These are phyloP conservation scores for Ganaspis brasiliensis DNA, from an alignment of 2,888 invertebrate species.

Conservation along the genomic window DNA sequence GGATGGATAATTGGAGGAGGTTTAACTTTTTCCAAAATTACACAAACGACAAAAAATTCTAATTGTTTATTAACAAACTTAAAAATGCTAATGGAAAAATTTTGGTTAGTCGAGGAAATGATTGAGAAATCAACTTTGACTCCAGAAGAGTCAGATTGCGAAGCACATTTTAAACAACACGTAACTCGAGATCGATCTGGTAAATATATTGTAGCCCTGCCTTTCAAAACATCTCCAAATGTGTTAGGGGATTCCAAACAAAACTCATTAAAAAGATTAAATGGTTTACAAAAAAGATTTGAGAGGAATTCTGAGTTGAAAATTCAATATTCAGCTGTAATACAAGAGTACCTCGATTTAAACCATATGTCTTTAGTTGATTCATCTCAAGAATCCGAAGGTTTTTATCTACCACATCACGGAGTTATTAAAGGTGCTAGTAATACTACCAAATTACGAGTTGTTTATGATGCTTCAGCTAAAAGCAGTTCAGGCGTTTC, in stretches of 20 bases:
- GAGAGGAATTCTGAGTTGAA: constrained; percentile 43
- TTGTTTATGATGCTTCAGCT: constrained; percentile 45
- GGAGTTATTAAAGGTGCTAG: neutral
- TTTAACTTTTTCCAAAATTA: neutral
- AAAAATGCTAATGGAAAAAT: neutral
- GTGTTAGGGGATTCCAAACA: constrained; percentile 41
- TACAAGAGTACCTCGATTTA: constrained; percentile 50
- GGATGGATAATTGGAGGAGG: constrained; percentile 53
- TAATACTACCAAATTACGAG: constrained; percentile 16
- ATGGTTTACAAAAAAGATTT: constrained; percentile 40
- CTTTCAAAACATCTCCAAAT: constrained; percentile 51
- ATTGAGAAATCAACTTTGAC: neutral
- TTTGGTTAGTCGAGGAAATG: neutral
- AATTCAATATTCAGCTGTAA: constrained; percentile 48
- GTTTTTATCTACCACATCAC: constrained; percentile 6
- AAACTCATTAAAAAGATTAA: neutral
- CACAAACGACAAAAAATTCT: neutral
- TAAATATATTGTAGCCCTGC: constrained; percentile 54
- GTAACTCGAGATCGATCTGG: constrained; percentile 49
- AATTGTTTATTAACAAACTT: neutral
- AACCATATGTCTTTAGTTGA: constrained; percentile 49
- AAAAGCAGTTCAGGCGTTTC: constrained; percentile 17
- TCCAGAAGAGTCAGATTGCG: constrained; percentile 51
- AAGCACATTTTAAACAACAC: constrained; percentile 52
- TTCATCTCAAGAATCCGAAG: neutral